phyloP scores from a whole-genome alignment of 2,888 invertebrate genomes.

The Scaptomyza polygonia region DNA sequence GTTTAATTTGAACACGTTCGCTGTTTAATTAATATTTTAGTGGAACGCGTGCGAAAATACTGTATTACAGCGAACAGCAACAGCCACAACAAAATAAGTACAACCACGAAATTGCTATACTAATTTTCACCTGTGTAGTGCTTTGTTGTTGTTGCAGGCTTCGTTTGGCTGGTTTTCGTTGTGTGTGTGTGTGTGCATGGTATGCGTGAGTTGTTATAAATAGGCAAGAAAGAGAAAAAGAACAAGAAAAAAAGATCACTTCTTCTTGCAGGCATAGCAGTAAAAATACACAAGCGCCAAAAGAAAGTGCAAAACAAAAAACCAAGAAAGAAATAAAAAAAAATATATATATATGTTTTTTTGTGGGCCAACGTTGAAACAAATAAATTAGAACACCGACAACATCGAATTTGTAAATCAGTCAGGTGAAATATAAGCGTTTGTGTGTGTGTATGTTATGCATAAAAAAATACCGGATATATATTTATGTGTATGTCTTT shows the following conservation, averaged over 20 bases:
- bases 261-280: constrained; percentile 59
- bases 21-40: constrained; percentile 25
- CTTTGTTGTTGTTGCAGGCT: constrained; percentile 39
- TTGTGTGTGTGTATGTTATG: constrained; percentile 5
- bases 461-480: constrained; percentile 7
- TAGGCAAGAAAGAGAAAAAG: constrained; percentile 54
- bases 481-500: constrained; percentile 36
- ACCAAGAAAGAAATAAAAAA: constrained; percentile 40
- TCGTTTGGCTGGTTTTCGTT: constrained; percentile 57
- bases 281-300: constrained; percentile 54
- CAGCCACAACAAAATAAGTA: constrained; percentile 30
- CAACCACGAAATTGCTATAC: constrained; percentile 59
- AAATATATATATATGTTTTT: constrained; percentile 25
- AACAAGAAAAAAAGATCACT: constrained; percentile 55
- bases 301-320: constrained; percentile 71
- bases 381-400: constrained; percentile 69
- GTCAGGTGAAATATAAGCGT: constrained; percentile 40
- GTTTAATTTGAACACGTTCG: constrained; percentile 22
- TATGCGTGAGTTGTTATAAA: constrained; percentile 70
- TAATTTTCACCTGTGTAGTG: constrained; percentile 68
- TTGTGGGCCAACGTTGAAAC: constrained; percentile 62
- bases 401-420: constrained; percentile 33
- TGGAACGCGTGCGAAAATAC: constrained; percentile 47
- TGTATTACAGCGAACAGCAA: constrained; percentile 50
- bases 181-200: constrained; percentile 34